phyloP scores from a whole-genome alignment of 1,140 invertebrate species.

The Zaprionus nigranus region DNA sequence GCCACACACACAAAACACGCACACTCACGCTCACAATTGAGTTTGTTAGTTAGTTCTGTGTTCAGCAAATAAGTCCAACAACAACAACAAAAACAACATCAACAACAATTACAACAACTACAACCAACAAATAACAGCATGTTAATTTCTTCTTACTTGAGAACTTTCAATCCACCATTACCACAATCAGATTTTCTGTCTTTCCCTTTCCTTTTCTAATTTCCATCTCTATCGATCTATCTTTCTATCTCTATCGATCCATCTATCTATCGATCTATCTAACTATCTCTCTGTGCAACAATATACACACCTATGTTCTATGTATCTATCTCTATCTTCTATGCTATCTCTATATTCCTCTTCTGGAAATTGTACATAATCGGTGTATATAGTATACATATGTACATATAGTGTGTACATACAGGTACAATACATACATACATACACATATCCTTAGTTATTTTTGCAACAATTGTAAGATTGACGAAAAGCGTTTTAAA shows the following conservation, averaged over 20 bases:
- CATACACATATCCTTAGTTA: slow-evolving; percentile 54
- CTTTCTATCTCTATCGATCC: slow-evolving; percentile 30
- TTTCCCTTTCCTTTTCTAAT: slow-evolving; percentile 14
- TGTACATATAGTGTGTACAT: slow-evolving; percentile 7
- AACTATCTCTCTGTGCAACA: slow-evolving; percentile 51
- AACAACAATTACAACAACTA: slow-evolving; percentile 70
- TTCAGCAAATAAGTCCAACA: slow-evolving; percentile 79
- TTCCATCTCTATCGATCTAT: slow-evolving; percentile 33
- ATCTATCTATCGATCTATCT: slow-evolving; percentile 33
- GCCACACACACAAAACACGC: slow-evolving; percentile 43
- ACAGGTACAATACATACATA: slow-evolving; percentile 22
- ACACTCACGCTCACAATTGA: slow-evolving; percentile 53
- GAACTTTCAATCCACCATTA: slow-evolving; percentile 48
- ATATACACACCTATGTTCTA: slow-evolving; percentile 39
- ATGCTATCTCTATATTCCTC: slow-evolving; percentile 26
- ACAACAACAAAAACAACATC: slow-evolving; percentile 71
- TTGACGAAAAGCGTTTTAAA: slow-evolving; percentile 79
- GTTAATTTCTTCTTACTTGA: slow-evolving; percentile 77
- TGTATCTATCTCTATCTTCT: slow-evolving; percentile 40
- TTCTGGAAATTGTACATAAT: slow-evolving; percentile 59
- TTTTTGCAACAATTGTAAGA: slow-evolving; percentile 81
- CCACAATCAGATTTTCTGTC: slow-evolving; percentile 13
- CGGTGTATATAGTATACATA: slow-evolving; percentile 48
- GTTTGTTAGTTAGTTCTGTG: slow-evolving; percentile 46
- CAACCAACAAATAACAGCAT: slow-evolving; percentile 80